phyloP scores from a whole-genome alignment of 2,113 vertebrate species.

The Petrocephalus microphthalmus region DNA sequence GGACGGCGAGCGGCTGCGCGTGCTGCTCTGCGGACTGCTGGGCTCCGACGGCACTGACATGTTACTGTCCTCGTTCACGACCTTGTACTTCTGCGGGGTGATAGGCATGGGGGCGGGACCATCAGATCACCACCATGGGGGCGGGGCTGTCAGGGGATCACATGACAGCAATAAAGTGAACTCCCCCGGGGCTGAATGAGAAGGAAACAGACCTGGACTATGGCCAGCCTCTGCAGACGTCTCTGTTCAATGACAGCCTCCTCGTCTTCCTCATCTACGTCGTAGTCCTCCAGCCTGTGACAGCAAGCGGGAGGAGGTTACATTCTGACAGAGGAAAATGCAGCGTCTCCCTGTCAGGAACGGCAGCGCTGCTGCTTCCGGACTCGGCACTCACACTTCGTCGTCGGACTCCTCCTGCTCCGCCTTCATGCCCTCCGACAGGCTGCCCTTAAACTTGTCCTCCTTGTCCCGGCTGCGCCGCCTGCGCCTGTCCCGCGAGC shows the following conservation, averaged over 20 bases:
- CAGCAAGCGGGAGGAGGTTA: constrained; percentile 19
- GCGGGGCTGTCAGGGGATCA: not conserved
- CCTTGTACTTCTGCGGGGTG: constrained; percentile 80
- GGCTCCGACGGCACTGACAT: constrained; percentile 83
- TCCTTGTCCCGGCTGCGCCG: constrained; percentile 84
- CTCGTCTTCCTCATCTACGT: constrained; percentile 83
- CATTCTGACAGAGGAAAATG: not conserved
- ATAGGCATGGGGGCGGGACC: not conserved
- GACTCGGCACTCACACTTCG: constrained; percentile 75
- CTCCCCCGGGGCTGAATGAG: not conserved
- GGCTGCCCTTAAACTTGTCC: constrained; percentile 97
- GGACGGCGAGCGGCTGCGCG: constrained; percentile 84
- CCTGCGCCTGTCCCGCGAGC: constrained; percentile 73
- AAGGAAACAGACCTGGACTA: constrained; percentile 64
- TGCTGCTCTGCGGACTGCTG: constrained; percentile 91
- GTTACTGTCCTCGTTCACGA: constrained; percentile 82
- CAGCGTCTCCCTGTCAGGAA: not conserved
- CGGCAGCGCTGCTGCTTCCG: constrained; percentile 12
- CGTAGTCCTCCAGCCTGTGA: constrained; percentile 75
- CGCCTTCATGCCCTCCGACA: constrained; percentile 95
- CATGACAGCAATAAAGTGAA: not conserved
- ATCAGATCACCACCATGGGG: not conserved
- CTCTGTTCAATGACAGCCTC: constrained; percentile 80
- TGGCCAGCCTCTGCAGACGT: constrained; percentile 66
- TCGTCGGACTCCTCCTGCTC: constrained; percentile 89